Conservation (phyloP, 2,113 vertebrate genomes). For the Trachemys scripta region DNA sequence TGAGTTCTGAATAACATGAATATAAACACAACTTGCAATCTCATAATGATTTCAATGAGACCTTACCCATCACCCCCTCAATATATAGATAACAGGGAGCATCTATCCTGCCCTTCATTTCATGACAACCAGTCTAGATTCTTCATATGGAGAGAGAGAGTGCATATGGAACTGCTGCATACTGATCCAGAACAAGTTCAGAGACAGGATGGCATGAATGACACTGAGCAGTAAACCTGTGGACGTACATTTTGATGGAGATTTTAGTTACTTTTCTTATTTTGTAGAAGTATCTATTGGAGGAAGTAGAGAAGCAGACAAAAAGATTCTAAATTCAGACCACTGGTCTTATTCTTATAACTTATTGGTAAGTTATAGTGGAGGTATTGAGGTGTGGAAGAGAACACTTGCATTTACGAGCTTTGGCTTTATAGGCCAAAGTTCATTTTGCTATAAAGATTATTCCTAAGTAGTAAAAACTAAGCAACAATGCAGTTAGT, state of each 20-base stretch:
- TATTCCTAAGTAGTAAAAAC: background rate
- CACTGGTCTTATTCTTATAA: background rate
- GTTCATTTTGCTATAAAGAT: background rate
- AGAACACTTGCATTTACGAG: background rate
- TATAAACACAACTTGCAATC: background rate
- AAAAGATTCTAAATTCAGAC: background rate
- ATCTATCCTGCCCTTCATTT: background rate
- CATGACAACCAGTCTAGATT: background rate
- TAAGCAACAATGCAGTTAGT: background rate
- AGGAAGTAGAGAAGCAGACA: background rate
- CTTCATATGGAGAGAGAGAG: background rate
- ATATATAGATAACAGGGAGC: background rate
- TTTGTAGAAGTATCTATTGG: background rate
- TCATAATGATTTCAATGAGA: background rate
- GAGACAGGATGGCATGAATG: background rate
- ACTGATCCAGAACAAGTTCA: background rate
- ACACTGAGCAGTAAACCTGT: background rate
- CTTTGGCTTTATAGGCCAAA: background rate
- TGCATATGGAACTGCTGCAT: background rate
- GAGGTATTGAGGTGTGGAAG: background rate
- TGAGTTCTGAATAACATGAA: background rate
- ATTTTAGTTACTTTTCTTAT: background rate
- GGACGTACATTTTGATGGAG: background rate
- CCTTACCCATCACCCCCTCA: background rate
- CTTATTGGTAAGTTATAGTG: background rate